Conservation (phyloP, 2,888 invertebrate species). For the Hesperia comma region DNA sequence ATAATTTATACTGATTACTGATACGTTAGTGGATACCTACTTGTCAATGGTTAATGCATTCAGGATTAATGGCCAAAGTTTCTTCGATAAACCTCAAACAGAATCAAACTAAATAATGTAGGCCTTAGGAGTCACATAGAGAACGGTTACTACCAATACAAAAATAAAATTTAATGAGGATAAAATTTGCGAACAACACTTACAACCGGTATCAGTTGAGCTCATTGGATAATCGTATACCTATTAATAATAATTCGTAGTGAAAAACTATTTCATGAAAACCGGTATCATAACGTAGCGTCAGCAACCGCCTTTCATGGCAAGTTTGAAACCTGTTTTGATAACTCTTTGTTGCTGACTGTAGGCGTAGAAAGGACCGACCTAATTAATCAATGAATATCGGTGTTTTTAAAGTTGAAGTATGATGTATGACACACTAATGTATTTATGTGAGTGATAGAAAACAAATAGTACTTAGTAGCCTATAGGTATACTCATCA, state of each 20-base stretch:
- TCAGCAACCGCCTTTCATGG: slow-evolving; percentile 7
- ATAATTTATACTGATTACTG: too few species aligned
- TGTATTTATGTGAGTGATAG: background rate
- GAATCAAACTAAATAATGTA: too few species aligned
- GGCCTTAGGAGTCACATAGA: too few species aligned
- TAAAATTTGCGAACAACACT: background rate
- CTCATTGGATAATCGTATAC: slow-evolving; percentile 6
- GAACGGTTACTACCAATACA: too few species aligned
- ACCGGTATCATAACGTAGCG: background rate
- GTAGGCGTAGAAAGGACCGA: slow-evolving; percentile 14
- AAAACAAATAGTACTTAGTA: background rate
- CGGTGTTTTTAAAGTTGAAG: background rate
- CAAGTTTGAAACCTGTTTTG: slow-evolving; percentile 11
- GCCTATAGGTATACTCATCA: too few species aligned
- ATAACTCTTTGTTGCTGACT: slow-evolving; percentile 16
- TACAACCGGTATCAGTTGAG: slow-evolving; percentile 5
- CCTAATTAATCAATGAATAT: slow-evolving; percentile 10
- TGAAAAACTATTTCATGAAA: slow-evolving; percentile 12
- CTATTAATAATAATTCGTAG: slow-evolving; percentile 10
- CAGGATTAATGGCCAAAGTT: too few species aligned
- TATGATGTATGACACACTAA: background rate
- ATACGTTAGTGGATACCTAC: too few species aligned
- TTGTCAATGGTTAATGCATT: too few species aligned
- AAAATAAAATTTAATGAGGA: background rate
- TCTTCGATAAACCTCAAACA: too few species aligned